A percentile compares a stretch with the other conserved stretches of the same genome.
phyloP scores from a whole-genome alignment of 2,888 invertebrate species.

The Carcina quercana region DNA sequence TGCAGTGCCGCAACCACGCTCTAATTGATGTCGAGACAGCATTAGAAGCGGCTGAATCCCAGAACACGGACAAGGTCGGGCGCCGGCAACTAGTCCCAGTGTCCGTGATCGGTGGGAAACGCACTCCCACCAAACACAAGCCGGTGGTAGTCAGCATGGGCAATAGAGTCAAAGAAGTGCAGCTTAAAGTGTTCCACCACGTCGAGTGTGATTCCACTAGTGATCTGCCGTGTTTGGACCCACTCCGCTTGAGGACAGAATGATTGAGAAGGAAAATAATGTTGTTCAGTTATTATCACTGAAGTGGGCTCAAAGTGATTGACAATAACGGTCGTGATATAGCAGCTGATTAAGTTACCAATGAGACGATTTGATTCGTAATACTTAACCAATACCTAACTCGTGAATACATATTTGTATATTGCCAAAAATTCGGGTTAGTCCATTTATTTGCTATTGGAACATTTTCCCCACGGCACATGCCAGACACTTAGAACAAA shows the following conservation, averaged over 20 bases:
- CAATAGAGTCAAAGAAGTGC: conserved; percentile 55
- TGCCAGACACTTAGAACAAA: too few relatives aligned
- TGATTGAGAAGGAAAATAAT: conserved; percentile 50
- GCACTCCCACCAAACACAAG: conserved; percentile 18
- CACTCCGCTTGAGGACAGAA: conserved; percentile 55
- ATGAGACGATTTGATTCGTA: too few relatives aligned
- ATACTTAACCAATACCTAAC: too few relatives aligned
- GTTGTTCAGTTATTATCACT: conserved; percentile 50
- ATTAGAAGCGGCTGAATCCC: conserved; percentile 63
- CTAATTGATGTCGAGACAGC: conserved; percentile 69
- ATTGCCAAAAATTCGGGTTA: too few relatives aligned
- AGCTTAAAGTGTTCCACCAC: conserved; percentile 55
- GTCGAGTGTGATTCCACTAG: conserved; percentile 39
- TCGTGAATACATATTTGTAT: too few relatives aligned
- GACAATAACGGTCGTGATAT: too few relatives aligned
- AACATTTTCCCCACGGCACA: too few relatives aligned
- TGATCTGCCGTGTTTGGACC: conserved; percentile 54
- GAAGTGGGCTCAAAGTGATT: too few relatives aligned
- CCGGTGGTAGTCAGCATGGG: too few relatives aligned
- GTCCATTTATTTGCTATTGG: too few relatives aligned
- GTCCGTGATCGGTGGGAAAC: conserved; percentile 19
- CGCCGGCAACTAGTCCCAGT: conserved; percentile 46
- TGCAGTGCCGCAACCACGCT: conserved; percentile 60
- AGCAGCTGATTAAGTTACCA: too few relatives aligned
- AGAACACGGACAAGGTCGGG: conserved; percentile 34